Base-by-base conservation (phyloP, 2,888 invertebrate genomes). In the Caradrina kadenii region DNA sequence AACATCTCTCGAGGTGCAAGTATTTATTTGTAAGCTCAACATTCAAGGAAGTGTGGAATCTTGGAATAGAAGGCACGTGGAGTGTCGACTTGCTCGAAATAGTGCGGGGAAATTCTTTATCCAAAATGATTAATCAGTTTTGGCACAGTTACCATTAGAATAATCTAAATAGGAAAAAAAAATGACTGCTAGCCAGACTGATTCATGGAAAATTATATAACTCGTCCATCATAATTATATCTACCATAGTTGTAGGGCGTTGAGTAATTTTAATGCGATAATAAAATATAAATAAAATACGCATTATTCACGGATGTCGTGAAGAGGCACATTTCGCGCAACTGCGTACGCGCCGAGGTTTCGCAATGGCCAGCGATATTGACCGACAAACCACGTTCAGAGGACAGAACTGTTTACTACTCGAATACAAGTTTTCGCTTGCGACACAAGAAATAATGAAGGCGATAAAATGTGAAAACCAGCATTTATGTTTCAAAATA, bases 31-130 rank as follows among this genome's bases (percentile, higher is more conserved):
- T 94, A 91, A 93, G 91, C 91, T 90, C 88, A 92, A 93, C 93
- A 94, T 93, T 94, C 94, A 93, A 94, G 95, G 94, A 96, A 95
- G 94, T 94, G 92, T 89, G 89, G 91, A 91, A 89, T 93, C 94
- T 92, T 88, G 89, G 92, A 95, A 94, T 94, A 94, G 94, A 91
- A 90, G 89, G 89, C 92, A 91, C 88, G 89, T 87, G 89, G 89
- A 91, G 88, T 90, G 91, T 90, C 87, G 88, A 87, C 86, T 83
- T 68, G 76, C 84, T 85, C 76, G 72, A 78, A 85, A 86, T 85
- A 84, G 79, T 78, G 59, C 39, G 66, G 67, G 65, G 58, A 8
- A 71, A 59, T 80, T 76, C 69, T 73, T 73, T 71, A 79, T 54
- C 58, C 63, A 58, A 73, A 72, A 60, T 73, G 59, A 82, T 80